Conservation (phyloP, 1,140 invertebrate genomes). For the Pseudomyrmex cubaensis region DNA sequence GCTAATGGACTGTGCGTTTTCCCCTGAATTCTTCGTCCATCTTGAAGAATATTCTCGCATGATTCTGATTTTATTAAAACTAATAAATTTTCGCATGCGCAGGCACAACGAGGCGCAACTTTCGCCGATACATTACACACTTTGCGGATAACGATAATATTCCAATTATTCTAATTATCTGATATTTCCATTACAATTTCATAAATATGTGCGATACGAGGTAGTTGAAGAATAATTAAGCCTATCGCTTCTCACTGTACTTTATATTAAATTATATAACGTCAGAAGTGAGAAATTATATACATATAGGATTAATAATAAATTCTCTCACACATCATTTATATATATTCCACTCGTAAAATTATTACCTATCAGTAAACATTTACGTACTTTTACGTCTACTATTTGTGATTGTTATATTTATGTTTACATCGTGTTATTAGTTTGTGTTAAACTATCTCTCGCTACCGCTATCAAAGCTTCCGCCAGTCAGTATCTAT, state of each 20-base stretch:
- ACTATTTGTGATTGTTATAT: too few relatives aligned
- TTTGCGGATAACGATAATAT: not conserved
- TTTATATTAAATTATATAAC: too few relatives aligned
- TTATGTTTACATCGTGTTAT: not conserved
- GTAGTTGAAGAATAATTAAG: not conserved
- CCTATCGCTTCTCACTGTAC: too few relatives aligned
- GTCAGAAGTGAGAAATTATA: too few relatives aligned
- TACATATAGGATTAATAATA: too few relatives aligned
- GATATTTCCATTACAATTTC: not conserved
- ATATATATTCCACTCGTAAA: not conserved
- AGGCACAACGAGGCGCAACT: not conserved
- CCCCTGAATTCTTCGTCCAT: conserved; percentile 70
- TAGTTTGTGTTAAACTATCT: conserved; percentile 1
- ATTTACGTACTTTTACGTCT: too few relatives aligned
- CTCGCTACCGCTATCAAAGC: not conserved
- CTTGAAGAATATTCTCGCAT: conserved; percentile 75
- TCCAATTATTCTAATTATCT: not conserved
- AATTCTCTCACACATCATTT: too few relatives aligned
- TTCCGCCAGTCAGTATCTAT: conserved; percentile 30
- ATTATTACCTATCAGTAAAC: not conserved
- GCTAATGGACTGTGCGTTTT: conserved; percentile 79
- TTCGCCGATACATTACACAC: conserved; percentile 41
- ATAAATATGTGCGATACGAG: not conserved
- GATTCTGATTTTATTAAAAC: conserved; percentile 82
- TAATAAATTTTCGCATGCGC: conserved; percentile 77